Percentiles rank a stretch among this genome's conserved stretches.
Evolutionary conservation across 2,888 invertebrate species (phyloP).

Genomic region (Lochmaea crataegi): DNA sequence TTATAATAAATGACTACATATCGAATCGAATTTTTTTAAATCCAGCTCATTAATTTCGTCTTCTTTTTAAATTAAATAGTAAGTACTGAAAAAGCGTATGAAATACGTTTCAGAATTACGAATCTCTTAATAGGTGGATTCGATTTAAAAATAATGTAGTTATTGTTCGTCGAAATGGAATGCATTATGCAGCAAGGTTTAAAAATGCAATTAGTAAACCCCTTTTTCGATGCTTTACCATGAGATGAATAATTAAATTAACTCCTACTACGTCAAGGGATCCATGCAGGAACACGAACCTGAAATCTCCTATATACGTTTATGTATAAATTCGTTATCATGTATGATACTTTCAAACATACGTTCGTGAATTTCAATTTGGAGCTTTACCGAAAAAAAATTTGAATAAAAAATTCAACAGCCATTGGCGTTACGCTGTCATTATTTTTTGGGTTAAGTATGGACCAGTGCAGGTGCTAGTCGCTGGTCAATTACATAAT

Average conservation of each 20-base stretch:
- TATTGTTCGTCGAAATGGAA: constrained; percentile 10
- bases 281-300: neutral
- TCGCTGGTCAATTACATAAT: too few species aligned
- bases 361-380: neutral
- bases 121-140: too few species aligned
- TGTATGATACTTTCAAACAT: neutral
- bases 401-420: neutral
- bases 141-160: neutral
- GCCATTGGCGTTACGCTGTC: neutral
- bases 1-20: too few species aligned
- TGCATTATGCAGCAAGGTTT: constrained; percentile 6
- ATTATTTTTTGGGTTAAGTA: too few species aligned
- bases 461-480: too few species aligned
- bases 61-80: too few species aligned
- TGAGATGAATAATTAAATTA: constrained; percentile 11
- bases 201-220: constrained; percentile 19
- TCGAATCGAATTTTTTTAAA: too few species aligned
- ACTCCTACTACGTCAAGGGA: constrained; percentile 10
- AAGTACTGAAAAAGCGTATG: too few species aligned
- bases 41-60: too few species aligned
- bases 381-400: neutral
- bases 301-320: neutral
- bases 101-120: too few species aligned
- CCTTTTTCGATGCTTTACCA: neutral
- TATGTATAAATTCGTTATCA: neutral